Evolutionary conservation across 2,797 vertebrate genomes (phyloP).

Genomic region (Petrocephalus schoutedeni): DNA sequence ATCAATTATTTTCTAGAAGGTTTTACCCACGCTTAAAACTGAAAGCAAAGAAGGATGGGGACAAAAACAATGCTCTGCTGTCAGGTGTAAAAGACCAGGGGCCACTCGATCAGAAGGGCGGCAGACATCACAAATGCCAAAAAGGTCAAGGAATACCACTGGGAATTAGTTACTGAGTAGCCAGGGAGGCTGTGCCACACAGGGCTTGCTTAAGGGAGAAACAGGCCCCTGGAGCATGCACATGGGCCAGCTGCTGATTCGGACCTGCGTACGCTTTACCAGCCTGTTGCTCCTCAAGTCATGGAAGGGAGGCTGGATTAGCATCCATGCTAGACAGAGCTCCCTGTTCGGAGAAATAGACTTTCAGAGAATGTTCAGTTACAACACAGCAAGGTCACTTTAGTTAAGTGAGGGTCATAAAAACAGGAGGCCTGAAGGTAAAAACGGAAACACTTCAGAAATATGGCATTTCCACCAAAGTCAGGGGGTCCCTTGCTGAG

Average conservation of each 20-base stretch:
- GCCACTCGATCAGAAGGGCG: neutral
- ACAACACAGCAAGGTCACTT: neutral
- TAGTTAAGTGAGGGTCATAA: neutral
- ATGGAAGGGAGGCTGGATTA: neutral
- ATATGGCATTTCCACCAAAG: neutral
- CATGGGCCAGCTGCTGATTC: neutral
- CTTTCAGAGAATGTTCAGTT: neutral
- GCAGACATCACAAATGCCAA: neutral
- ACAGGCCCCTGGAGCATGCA: neutral
- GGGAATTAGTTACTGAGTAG: conserved; percentile 3
- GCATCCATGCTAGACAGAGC: neutral
- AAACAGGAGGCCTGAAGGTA: neutral
- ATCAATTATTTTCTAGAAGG: conserved; percentile 44
- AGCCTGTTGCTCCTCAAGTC: neutral
- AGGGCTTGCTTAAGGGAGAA: neutral
- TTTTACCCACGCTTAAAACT: conserved; percentile 30
- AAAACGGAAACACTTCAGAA: neutral
- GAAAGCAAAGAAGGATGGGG: neutral
- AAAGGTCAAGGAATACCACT: neutral
- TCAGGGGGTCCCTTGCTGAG: neutral
- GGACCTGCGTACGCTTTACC: neutral
- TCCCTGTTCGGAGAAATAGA: neutral
- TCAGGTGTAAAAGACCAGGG: neutral
- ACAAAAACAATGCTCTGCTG: neutral
- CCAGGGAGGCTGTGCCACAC: neutral